Conservation (phyloP, 2,113 vertebrate species). For the Varanus salvator region DNA sequence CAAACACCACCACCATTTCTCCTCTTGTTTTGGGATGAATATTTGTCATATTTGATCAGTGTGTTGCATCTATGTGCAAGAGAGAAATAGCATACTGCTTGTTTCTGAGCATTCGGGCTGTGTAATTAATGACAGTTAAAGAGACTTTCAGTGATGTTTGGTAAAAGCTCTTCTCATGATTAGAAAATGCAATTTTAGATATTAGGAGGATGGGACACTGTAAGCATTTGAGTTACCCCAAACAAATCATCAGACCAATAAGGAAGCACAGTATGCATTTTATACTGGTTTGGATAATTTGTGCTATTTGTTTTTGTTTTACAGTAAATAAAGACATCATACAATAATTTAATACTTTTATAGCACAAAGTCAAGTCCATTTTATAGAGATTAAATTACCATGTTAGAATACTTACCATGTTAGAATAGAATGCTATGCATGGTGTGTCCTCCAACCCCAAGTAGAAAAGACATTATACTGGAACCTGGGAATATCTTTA, state of each 20-base stretch:
- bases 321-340: not conserved
- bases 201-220: not conserved
- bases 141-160: not conserved
- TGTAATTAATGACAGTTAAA: not conserved
- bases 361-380: not conserved
- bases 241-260: not conserved
- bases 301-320: not conserved
- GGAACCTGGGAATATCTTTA: not conserved
- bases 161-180: not conserved
- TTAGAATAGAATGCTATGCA: too few relatives aligned
- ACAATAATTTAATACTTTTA: not conserved
- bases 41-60: not conserved
- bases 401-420: too few relatives aligned
- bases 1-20: not conserved
- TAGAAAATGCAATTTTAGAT: not conserved
- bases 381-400: not conserved
- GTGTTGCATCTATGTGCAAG: not conserved
- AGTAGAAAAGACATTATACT: not conserved
- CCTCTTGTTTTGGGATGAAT: not conserved
- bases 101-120: not conserved
- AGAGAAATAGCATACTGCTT: not conserved
- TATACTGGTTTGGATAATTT: not conserved
- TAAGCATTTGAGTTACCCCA: fast-evolving
- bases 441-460: not conserved
- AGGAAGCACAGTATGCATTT: not conserved